Evolutionary conservation across 1,140 invertebrate species (phyloP).

Genomic region (Eciton burchellii): DNA sequence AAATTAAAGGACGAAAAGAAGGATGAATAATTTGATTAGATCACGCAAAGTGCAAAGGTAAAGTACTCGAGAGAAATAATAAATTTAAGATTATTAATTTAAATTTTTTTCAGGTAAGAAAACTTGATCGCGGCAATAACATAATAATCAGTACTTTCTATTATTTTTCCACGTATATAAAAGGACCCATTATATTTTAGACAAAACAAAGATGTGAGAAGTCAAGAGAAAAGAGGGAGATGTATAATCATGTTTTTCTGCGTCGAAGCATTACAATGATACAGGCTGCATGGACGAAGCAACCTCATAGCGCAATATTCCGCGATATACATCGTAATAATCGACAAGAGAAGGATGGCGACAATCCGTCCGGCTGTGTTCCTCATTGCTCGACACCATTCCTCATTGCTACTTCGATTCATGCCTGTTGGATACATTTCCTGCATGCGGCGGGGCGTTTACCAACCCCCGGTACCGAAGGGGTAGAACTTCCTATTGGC

Average conservation of each 20-base stretch:
- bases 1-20: slow-evolving; percentile 5
- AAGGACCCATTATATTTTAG: background rate
- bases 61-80: slow-evolving; percentile 3
- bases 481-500: slow-evolving; percentile 69
- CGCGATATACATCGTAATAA: slow-evolving; percentile 19
- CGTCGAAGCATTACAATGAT: background rate
- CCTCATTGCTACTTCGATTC: slow-evolving; percentile 67
- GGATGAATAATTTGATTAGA: background rate
- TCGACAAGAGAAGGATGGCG: background rate
- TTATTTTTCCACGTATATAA: background rate
- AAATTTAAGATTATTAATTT: too few species aligned
- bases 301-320: background rate
- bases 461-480: slow-evolving; percentile 32
- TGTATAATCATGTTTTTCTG: background rate
- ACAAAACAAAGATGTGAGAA: background rate
- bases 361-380: slow-evolving; percentile 1
- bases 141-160: background rate
- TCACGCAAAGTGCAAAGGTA: background rate
- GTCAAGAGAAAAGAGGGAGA: background rate
- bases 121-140: background rate
- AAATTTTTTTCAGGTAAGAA: slow-evolving; percentile 2
- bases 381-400: slow-evolving; percentile 28
- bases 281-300: background rate
- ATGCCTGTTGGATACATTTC: slow-evolving; percentile 64
- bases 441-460: slow-evolving; percentile 46